Conservation (phyloP, 2,888 invertebrate species). For the Andrena marginata region DNA sequence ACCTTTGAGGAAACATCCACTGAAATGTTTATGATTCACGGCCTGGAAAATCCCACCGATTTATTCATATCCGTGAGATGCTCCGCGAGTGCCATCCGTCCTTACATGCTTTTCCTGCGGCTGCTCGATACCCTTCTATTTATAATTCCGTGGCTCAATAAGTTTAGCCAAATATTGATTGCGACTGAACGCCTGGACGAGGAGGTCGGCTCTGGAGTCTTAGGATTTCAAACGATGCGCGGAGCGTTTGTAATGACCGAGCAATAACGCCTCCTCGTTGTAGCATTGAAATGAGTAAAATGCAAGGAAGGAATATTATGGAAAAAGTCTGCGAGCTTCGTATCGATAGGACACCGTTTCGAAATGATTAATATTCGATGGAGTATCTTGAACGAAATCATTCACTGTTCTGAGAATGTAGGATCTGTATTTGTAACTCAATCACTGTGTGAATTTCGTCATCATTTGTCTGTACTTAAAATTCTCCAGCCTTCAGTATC, state of each 20-base stretch:
- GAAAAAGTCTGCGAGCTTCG: too few species aligned
- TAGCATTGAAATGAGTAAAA: too few species aligned
- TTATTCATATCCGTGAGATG: conserved; percentile 5
- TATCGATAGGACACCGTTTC: too few species aligned
- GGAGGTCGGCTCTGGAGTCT: conserved; percentile 3
- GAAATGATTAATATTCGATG: too few species aligned
- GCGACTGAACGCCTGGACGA: neutral
- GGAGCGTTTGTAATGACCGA: neutral
- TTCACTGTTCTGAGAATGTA: too few species aligned
- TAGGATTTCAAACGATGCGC: neutral
- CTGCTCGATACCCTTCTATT: conserved; percentile 28
- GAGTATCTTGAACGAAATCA: too few species aligned
- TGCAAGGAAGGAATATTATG: too few species aligned
- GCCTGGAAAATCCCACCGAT: neutral
- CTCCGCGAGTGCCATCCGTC: neutral
- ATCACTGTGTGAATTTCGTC: too few species aligned
- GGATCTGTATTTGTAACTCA: too few species aligned
- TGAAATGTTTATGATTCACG: conserved; percentile 13
- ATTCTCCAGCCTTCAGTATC: too few species aligned
- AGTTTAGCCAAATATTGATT: conserved; percentile 23
- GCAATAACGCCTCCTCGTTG: neutral
- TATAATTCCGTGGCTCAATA: conserved; percentile 13
- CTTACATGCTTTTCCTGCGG: neutral
- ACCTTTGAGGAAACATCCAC: neutral
- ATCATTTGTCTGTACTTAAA: too few species aligned